Evolutionary conservation across 2,888 invertebrate species (phyloP).

Genomic region (Caenorhabditis auriculariae): DNA sequence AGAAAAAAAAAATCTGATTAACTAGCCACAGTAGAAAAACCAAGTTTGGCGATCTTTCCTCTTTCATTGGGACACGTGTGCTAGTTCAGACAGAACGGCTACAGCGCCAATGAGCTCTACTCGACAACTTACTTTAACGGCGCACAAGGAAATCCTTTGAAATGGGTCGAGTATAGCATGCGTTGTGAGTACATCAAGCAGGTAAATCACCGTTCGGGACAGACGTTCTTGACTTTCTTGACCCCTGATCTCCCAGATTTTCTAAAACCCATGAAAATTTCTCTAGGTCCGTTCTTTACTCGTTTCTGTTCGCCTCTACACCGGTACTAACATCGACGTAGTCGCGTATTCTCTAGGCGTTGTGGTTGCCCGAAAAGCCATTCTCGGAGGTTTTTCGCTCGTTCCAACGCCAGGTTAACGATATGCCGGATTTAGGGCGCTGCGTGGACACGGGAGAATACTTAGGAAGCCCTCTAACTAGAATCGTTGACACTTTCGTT

Average conservation of each 20-base stretch:
- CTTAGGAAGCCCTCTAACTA: conserved; percentile 53
- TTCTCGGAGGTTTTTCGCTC: conserved; percentile 51
- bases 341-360: conserved; percentile 61
- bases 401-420: no score
- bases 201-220: conserved; percentile 9
- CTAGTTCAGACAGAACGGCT: no score
- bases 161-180: conserved; percentile 62
- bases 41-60: no score
- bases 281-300: conserved; percentile 57
- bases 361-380: conserved; percentile 59
- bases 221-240: background rate
- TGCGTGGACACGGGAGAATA: conserved; percentile 60
- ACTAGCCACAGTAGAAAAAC: no score
- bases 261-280: background rate
- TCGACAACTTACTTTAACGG: conserved; percentile 62
- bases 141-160: conserved; percentile 60
- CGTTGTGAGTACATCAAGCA: conserved; percentile 57
- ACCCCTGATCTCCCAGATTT: background rate
- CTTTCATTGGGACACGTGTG: no score
- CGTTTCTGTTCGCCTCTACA: conserved; percentile 61
- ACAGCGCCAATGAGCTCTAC: conserved; percentile 53
- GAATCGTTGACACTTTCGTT: conserved; percentile 57
- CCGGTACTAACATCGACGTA: conserved; percentile 60
- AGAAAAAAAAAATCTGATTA: background rate
- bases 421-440: conserved; percentile 30